Base-by-base conservation (phyloP, 2,797 vertebrate genomes). In the Monodelphis domestica region DNA sequence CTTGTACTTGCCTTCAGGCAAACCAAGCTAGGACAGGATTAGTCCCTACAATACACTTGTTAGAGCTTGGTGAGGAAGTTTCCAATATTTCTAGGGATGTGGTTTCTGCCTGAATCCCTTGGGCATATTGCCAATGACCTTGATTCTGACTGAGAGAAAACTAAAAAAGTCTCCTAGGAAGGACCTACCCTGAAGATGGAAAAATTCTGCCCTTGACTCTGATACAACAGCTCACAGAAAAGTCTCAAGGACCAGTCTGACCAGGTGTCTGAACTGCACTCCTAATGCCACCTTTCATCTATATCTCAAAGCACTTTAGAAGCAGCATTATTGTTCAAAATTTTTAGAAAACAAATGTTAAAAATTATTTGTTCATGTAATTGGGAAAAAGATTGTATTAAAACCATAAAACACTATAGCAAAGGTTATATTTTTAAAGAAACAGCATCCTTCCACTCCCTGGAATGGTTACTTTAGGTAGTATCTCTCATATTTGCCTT, bases 271-370 rank as follows among this genome's bases (percentile, higher is more conserved):
- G 93, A 94, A 91, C 88, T 90, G 90, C 88, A 78, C 29, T 90
- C 87, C 87, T 97, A 97, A 96, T 96, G 94, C 96, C 54, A 94
- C 91, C 63, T 91, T 97, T 97, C 92, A 95, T 96, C 93, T 95
- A 92, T 78, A 95, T 97, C 96, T 97, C 95, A 95, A 88, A 96
- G 90, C 55, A 87, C 91, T 84, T 94, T n/a, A 50, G 54, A 94
- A 93, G n/a, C n/a, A n/a, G n/a, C n/a, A n/a, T n/a, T n/a, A n/a
- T n/a, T n/a, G n/a, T n/a, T n/a, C n/a, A n/a, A n/a, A n/a, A n/a
- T n/a, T n/a, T n/a, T n/a, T n/a, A n/a, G n/a, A n/a, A n/a, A n/a
- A n/a, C n/a, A n/a, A n/a, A n/a, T n/a, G n/a, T n/a, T n/a, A n/a
- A n/a, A n/a, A n/a, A n/a, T n/a, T n/a, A n/a, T n/a, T n/a, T n/a